Percentiles rank a stretch among this genome's conserved stretches.
Conservation (phyloP, 2,888 invertebrate genomes). For the Meta bourneti region DNA sequence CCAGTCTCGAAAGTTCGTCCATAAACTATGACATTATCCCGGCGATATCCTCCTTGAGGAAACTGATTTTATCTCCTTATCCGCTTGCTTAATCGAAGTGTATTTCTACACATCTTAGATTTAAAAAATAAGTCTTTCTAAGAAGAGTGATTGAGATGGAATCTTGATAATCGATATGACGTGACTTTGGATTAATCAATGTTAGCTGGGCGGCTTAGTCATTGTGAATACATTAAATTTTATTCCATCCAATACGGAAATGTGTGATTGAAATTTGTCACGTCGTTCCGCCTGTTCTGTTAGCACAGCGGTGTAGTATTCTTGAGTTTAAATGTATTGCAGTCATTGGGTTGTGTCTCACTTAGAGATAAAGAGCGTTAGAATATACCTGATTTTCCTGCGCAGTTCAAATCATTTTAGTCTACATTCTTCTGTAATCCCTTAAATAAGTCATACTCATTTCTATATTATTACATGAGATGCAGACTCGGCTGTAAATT, state of each 20-base stretch:
- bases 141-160: neutral
- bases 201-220: too few species aligned
- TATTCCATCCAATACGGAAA: neutral
- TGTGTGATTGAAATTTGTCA: neutral
- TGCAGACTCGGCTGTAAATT: too few species aligned
- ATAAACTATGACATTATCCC: constrained; percentile 17
- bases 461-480: too few species aligned
- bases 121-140: neutral
- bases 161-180: neutral
- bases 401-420: too few species aligned
- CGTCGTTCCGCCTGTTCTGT: neutral
- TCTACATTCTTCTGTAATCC: too few species aligned
- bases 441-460: too few species aligned
- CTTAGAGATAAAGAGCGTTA: too few species aligned
- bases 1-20: neutral
- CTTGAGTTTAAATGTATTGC: too few species aligned
- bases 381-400: too few species aligned
- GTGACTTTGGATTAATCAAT: neutral
- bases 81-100: constrained; percentile 32
- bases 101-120: constrained; percentile 12
- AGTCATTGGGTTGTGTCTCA: too few species aligned
- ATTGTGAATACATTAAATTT: too few species aligned
- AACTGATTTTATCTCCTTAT: constrained; percentile 4
- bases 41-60: neutral
- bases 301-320: too few species aligned